These are phyloP conservation scores for Drosophila teissieri DNA, from an alignment of 1,140 invertebrate genomes.

Conservation along the genomic window DNA sequence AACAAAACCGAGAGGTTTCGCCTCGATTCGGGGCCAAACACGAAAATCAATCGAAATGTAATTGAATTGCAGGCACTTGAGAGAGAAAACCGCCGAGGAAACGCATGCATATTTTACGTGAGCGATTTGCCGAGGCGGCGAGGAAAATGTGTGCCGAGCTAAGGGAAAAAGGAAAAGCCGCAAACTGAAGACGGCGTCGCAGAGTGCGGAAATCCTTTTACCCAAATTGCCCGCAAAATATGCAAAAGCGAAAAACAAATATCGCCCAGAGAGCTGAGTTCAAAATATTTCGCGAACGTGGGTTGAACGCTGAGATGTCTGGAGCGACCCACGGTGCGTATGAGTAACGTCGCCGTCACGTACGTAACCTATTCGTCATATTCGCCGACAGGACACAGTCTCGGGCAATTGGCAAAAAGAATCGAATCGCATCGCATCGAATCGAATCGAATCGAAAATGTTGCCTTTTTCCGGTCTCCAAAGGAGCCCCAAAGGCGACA, in stretches of 20 bases:
- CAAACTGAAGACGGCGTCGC: slow-evolving; percentile 15
- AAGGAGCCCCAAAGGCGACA: slow-evolving; percentile 44
- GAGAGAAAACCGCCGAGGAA: slow-evolving; percentile 74
- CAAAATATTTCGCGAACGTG: slow-evolving; percentile 51
- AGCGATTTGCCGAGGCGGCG: slow-evolving; percentile 63
- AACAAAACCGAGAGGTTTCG: slow-evolving; percentile 10
- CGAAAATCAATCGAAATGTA: slow-evolving; percentile 81
- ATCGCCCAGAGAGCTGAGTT: slow-evolving; percentile 44
- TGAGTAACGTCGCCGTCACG: slow-evolving; percentile 66
- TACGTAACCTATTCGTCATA: slow-evolving; percentile 72
- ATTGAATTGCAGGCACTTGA: slow-evolving; percentile 81
- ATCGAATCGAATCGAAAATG: slow-evolving; percentile 74
- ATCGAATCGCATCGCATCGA: slow-evolving; percentile 67
- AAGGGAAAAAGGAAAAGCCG: slow-evolving; percentile 15
- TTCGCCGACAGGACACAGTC: slow-evolving; percentile 36
- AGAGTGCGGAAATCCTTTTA: slow-evolving; percentile 51
- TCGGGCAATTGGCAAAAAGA: slow-evolving; percentile 67
- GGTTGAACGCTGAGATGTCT: not conserved
- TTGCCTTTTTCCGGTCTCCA: slow-evolving; percentile 41
- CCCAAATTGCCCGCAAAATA: slow-evolving; percentile 76
- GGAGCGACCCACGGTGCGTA: slow-evolving; percentile 51
- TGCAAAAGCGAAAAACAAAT: slow-evolving; percentile 77
- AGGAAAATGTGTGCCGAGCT: slow-evolving; percentile 27
- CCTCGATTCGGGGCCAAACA: slow-evolving; percentile 55
- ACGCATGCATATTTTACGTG: slow-evolving; percentile 82